Percentiles rank a stretch among this genome's conserved stretches.
Evolutionary conservation across 2,888 invertebrate genomes (phyloP).

Genomic region (Metopia argyrocephala): DNA sequence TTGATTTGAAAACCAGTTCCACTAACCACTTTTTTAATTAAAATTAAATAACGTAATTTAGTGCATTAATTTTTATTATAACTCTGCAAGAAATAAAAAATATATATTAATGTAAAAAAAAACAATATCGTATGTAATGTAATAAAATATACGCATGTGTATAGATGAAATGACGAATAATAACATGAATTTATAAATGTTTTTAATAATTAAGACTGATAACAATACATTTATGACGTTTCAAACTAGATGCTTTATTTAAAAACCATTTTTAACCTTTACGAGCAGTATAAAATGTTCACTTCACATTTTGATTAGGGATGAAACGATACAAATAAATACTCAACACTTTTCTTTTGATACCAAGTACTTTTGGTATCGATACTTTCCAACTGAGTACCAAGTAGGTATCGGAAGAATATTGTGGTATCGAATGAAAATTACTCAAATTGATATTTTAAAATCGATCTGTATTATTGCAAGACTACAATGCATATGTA

Average conservation of each 20-base stretch:
- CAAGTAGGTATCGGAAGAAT: no score
- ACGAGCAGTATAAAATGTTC: no score
- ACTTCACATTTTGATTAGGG: no score
- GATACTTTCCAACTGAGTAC: no score
- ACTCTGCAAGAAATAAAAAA: slow-evolving; percentile 52
- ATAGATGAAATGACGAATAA: neutral
- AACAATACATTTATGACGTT: neutral
- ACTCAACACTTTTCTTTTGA: no score
- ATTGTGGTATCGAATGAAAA: no score
- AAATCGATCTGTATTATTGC: no score
- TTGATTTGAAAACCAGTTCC: slow-evolving; percentile 43
- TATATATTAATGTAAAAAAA: slow-evolving; percentile 26
- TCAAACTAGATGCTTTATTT: neutral
- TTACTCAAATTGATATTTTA: no score
- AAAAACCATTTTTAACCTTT: no score
- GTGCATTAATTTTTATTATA: slow-evolving; percentile 50
- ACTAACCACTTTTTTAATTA: slow-evolving; percentile 40
- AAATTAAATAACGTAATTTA: slow-evolving; percentile 39
- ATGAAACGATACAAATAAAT: no score
- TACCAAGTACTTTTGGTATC: no score
- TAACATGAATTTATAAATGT: neutral
- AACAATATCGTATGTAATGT: neutral
- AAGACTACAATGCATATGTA: no score
- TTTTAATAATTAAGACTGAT: neutral
- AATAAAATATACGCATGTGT: neutral